Percentiles rank a stretch among this genome's conserved stretches.
These are phyloP conservation scores for Chamaetylas fuelleborni DNA, from an alignment of 2,113 vertebrate species.

Conservation along the genomic window DNA sequence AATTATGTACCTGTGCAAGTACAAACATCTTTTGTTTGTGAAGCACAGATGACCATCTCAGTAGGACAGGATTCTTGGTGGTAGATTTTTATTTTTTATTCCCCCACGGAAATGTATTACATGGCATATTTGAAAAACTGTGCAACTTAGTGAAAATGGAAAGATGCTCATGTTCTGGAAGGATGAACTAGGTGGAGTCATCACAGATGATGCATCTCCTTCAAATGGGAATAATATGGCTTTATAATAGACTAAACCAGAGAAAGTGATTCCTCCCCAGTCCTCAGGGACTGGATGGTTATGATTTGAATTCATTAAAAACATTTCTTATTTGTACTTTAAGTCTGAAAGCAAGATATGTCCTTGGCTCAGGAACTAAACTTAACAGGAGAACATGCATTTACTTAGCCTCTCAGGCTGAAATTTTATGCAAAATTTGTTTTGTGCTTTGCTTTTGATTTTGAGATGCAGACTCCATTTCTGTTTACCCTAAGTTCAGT, in stretches of 20 bases:
- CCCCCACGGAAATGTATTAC: not conserved
- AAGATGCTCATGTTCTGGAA: not conserved
- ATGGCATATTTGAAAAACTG: not conserved
- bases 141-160: not conserved
- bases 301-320: conserved; percentile 49
- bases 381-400: conserved; percentile 10
- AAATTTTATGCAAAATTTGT: conserved; percentile 25
- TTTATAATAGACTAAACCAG: conserved; percentile 40
- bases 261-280: conserved; percentile 21
- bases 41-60: not conserved
- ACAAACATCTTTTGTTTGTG: not conserved
- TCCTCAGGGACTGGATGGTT: conserved; percentile 33
- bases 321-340: conserved; percentile 30
- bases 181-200: conserved; percentile 10
- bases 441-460: not conserved
- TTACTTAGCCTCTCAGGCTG: conserved; percentile 28
- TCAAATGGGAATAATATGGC: conserved; percentile 21
- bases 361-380: not conserved
- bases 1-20: not conserved
- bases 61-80: not conserved
- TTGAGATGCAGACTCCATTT: not conserved
- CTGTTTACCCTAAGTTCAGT: not conserved
- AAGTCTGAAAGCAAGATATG: conserved; percentile 24
- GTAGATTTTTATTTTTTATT: not conserved
- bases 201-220: not conserved